These are phyloP conservation scores for Hirtodrosophila confusa DNA, from an alignment of 2,888 invertebrate genomes.

Conservation along the genomic window DNA sequence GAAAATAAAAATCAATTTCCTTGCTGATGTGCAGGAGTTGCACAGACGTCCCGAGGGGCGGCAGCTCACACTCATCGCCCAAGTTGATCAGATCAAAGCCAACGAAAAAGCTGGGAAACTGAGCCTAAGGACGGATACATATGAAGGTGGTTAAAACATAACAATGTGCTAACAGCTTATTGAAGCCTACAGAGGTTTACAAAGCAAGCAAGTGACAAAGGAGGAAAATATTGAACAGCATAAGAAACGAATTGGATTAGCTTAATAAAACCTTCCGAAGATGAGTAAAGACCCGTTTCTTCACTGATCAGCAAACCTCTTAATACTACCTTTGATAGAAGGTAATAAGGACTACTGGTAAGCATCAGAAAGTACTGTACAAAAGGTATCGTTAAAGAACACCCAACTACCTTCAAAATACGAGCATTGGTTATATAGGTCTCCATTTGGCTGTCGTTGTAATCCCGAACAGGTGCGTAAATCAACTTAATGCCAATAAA, in stretches of 20 bases:
- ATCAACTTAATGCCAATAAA: constrained; percentile 89
- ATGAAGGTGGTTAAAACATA: too few species aligned
- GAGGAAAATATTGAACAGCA: too few species aligned
- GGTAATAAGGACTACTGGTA: too few species aligned
- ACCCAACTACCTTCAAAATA: constrained; percentile 50
- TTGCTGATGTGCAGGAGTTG: constrained; percentile 85
- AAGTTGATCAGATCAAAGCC: constrained; percentile 91
- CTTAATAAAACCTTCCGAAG: neutral
- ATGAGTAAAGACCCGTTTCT: neutral
- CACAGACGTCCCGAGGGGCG: constrained; percentile 86
- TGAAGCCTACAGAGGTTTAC: too few species aligned
- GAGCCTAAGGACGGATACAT: constrained; percentile 61
- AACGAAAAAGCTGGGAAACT: constrained; percentile 87
- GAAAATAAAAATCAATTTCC: constrained; percentile 88
- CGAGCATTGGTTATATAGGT: constrained; percentile 51
- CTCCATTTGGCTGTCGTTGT: constrained; percentile 82
- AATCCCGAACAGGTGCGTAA: constrained; percentile 86
- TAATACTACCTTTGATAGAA: too few species aligned
- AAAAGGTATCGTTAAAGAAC: too few species aligned
- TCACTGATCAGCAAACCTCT: too few species aligned
- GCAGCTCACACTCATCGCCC: constrained; percentile 88
- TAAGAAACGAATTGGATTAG: too few species aligned
- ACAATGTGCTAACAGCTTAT: too few species aligned
- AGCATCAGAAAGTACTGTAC: too few species aligned
- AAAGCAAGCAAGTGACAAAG: too few species aligned